Evolutionary conservation across 2,888 invertebrate genomes (phyloP).

Genomic region (Octodonta nipae): DNA sequence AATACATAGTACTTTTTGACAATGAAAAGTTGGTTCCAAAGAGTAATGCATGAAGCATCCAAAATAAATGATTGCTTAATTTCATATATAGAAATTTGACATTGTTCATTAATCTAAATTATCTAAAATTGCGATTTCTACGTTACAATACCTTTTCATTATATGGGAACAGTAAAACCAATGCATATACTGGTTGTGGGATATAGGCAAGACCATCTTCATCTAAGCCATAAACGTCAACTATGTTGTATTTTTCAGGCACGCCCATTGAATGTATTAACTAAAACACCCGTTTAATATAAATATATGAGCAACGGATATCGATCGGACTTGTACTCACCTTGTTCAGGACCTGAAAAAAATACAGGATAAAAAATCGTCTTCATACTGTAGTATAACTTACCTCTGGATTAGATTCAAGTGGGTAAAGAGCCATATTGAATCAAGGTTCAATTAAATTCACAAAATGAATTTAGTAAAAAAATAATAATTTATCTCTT

Average conservation of each 20-base stretch:
- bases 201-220: constrained; percentile 74
- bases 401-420: constrained; percentile 51
- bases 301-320: constrained; percentile 4
- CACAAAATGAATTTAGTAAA: too few species aligned
- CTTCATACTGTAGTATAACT: constrained; percentile 16
- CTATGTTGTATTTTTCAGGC: constrained; percentile 61
- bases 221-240: constrained; percentile 87
- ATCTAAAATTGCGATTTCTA: too few species aligned
- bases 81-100: too few species aligned
- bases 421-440: constrained; percentile 39
- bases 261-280: constrained; percentile 73
- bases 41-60: too few species aligned
- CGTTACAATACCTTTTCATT: constrained; percentile 55
- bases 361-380: constrained; percentile 13
- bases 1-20: too few species aligned
- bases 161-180: constrained; percentile 79
- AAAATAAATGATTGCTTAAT: too few species aligned
- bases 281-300: constrained; percentile 31
- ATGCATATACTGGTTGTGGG: constrained; percentile 72
- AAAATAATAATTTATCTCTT: too few species aligned
- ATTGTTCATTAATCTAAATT: too few species aligned
- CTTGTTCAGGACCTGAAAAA: constrained; percentile 48
- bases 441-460: too few species aligned
- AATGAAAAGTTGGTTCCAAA: too few species aligned
- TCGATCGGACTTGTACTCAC: constrained; percentile 30